A percentile compares a stretch with the other conserved stretches of the same genome.
Conservation (phyloP, 1,140 invertebrate genomes). For the Aphis craccivora region DNA sequence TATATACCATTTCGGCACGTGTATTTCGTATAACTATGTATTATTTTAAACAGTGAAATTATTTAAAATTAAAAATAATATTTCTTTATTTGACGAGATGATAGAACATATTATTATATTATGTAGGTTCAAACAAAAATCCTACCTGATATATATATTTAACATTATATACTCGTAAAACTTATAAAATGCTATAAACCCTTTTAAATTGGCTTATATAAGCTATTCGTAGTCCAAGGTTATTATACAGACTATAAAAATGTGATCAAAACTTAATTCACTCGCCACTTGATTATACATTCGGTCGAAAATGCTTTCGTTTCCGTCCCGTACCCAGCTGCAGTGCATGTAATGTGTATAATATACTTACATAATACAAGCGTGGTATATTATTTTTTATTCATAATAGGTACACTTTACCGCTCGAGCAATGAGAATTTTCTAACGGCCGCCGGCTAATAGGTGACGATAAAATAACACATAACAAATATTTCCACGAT, state of each 20-base stretch:
- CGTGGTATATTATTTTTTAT: not conserved
- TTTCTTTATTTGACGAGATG: not conserved
- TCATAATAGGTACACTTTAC: not conserved
- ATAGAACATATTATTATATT: not conserved
- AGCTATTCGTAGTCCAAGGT: not conserved
- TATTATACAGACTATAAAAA: constrained; percentile 34
- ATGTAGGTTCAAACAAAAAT: not conserved
- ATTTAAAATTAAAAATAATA: not conserved
- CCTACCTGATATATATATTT: too few species aligned
- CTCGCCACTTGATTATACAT: constrained; percentile 28
- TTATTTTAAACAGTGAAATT: not conserved
- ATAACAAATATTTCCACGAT: not conserved
- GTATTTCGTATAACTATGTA: not conserved
- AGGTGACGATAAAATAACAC: not conserved
- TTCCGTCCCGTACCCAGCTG: not conserved
- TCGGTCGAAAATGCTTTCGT: not conserved
- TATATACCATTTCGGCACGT: too few species aligned
- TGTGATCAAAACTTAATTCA: constrained; percentile 39
- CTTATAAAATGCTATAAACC: constrained; percentile 22
- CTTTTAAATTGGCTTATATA: not conserved
- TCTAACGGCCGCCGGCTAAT: not conserved
- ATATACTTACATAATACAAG: not conserved
- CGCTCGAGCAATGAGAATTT: not conserved
- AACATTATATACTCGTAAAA: constrained; percentile 12
- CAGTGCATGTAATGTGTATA: not conserved